Conservation (phyloP, 2,888 invertebrate genomes). For the Periphyllus acericola region DNA sequence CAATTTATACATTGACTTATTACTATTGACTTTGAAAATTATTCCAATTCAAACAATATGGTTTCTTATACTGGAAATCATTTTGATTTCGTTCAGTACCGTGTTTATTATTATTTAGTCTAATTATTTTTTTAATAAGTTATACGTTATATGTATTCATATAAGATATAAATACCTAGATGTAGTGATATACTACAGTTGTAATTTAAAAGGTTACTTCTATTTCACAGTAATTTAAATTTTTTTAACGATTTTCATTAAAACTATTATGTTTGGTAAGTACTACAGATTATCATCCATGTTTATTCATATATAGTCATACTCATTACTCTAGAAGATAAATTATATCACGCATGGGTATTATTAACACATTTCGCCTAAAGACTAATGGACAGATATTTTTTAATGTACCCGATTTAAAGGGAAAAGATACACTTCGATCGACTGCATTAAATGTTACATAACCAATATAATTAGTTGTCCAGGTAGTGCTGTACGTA, state of each 20-base stretch:
- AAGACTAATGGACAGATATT: not conserved
- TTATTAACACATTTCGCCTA: not conserved
- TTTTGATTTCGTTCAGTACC: not conserved
- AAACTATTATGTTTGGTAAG: too few relatives aligned
- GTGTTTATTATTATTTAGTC: not conserved
- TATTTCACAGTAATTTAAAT: not conserved
- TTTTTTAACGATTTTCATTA: not conserved
- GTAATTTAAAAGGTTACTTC: not conserved
- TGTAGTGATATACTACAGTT: not conserved
- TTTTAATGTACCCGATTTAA: not conserved
- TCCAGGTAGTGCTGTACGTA: not conserved
- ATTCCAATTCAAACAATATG: not conserved
- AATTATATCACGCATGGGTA: not conserved
- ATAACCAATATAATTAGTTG: not conserved
- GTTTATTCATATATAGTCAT: not conserved
- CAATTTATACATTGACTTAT: too few relatives aligned
- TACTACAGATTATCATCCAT: too few relatives aligned
- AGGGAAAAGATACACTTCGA: not conserved
- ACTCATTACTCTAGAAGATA: not conserved
- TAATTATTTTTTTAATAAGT: too few relatives aligned
- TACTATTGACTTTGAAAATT: too few relatives aligned
- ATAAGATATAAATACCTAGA: not conserved
- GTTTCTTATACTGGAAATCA: not conserved
- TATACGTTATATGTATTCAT: too few relatives aligned
- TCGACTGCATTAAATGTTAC: not conserved